Evolutionary conservation across 2,797 vertebrate species (phyloP).

Genomic region (Gephyroberyx darwinii): DNA sequence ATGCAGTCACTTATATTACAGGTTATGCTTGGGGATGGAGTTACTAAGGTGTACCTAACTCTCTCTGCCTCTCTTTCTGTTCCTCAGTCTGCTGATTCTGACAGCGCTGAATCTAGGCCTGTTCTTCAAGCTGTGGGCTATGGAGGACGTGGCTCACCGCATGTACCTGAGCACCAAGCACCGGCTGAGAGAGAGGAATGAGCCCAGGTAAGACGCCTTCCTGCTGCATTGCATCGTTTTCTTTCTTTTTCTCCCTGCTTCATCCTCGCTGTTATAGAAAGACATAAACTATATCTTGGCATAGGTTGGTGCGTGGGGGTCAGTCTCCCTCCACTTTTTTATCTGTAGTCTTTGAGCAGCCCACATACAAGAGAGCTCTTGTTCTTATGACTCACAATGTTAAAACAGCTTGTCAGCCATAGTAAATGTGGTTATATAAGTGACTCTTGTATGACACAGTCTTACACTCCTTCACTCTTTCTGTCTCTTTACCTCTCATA

Average conservation of each 20-base stretch:
- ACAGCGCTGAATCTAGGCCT: slow-evolving; percentile 90
- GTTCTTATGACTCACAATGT: slow-evolving; percentile 41
- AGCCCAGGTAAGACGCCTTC: slow-evolving; percentile 81
- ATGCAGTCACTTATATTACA: too few relatives aligned
- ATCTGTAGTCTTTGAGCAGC: slow-evolving; percentile 25
- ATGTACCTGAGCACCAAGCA: slow-evolving; percentile 85
- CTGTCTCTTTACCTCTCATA: background rate
- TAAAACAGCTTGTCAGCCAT: slow-evolving; percentile 22
- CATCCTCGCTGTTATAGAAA: too few relatives aligned
- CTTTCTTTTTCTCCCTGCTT: background rate
- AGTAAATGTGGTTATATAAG: slow-evolving; percentile 40
- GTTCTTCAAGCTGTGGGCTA: slow-evolving; percentile 93
- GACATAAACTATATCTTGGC: background rate
- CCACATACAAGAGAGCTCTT: slow-evolving; percentile 28
- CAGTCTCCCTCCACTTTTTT: slow-evolving; percentile 3
- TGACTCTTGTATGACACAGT: background rate
- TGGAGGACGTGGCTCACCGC: slow-evolving; percentile 93
- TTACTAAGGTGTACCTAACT: background rate
- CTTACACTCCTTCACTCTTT: slow-evolving; percentile 4
- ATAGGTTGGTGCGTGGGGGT: slow-evolving; percentile 28
- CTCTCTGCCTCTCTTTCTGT: background rate
- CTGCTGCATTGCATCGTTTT: background rate
- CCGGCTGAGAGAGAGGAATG: slow-evolving; percentile 82
- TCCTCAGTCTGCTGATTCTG: slow-evolving; percentile 88
- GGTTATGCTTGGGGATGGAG: background rate